These are phyloP conservation scores for Melanitta fusca DNA, from an alignment of 2,797 vertebrate genomes.

Conservation along the genomic window DNA sequence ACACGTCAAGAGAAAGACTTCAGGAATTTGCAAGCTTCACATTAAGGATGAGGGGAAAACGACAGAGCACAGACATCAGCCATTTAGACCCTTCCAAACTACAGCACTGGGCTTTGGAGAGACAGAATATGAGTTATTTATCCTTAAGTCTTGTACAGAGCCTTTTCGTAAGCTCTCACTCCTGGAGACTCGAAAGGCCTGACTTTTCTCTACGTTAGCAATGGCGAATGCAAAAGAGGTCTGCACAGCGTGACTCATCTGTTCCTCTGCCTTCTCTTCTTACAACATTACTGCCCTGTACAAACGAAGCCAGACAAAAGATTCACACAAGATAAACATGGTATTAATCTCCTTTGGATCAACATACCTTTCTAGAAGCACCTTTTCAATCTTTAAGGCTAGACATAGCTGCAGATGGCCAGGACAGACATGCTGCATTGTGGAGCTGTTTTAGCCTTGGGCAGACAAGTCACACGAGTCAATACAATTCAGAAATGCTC, in stretches of 20 bases:
- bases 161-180: not conserved
- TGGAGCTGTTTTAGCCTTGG: not conserved
- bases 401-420: not conserved
- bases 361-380: not conserved
- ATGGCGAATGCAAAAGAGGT: not conserved
- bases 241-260: not conserved
- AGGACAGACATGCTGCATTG: not conserved
- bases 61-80: accelerated
- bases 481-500: not conserved
- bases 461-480: not conserved
- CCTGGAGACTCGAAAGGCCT: not conserved
- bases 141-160: not conserved
- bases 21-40: not conserved
- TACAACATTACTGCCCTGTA: not conserved
- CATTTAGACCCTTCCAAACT: not conserved
- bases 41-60: not conserved
- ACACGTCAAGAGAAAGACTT: not conserved
- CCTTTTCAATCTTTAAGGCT: not conserved
- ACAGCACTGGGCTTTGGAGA: not conserved
- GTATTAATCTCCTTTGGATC: not conserved
- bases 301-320: not conserved
- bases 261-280: not conserved
- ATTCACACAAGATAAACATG: not conserved
- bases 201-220: not conserved
- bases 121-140: accelerated